These are phyloP conservation scores for Drosophila leonis DNA, from an alignment of 2,888 invertebrate species.

Conservation along the genomic window DNA sequence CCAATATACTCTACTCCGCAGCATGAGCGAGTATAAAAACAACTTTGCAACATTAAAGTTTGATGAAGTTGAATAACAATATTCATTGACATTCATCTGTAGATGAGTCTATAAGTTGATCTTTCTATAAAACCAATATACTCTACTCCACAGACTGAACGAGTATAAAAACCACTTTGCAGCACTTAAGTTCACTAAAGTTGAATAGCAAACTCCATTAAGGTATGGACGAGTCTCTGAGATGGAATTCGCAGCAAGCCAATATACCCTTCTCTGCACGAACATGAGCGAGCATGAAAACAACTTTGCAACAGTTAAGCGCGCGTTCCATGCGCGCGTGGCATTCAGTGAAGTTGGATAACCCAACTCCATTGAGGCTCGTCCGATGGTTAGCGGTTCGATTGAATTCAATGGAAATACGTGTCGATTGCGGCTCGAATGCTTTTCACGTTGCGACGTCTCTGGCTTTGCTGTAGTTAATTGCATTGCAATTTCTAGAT, in stretches of 20 bases:
- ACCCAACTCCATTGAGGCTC: conserved; percentile 40
- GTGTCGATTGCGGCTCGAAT: conserved; percentile 25
- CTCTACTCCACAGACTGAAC: neutral
- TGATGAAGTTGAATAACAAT: too few species aligned
- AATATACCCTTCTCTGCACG: neutral
- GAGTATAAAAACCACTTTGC: neutral
- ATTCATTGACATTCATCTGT: too few species aligned
- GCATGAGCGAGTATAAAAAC: too few species aligned
- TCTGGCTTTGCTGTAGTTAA: conserved; percentile 8
- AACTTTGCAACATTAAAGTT: too few species aligned
- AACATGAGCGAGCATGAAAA: neutral
- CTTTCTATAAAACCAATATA: neutral
- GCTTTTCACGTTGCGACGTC: conserved; percentile 33
- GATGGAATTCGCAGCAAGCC: neutral
- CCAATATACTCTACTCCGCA: too few species aligned
- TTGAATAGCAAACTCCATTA: conserved; percentile 41
- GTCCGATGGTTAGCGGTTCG: conserved; percentile 28
- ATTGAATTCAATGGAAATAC: conserved; percentile 50
- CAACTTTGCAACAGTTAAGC: conserved; percentile 14
- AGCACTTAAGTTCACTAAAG: conserved; percentile 1
- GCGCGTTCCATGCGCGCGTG: neutral
- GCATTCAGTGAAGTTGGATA: conserved; percentile 31
- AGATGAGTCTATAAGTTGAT: too few species aligned
- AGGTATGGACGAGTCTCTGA: neutral
- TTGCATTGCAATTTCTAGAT: conserved; percentile 43